Evolutionary conservation across 2,113 vertebrate genomes (phyloP), one percentile per base, ranked within the genome.

Genomic region (Ceyx margarethae): DNA sequence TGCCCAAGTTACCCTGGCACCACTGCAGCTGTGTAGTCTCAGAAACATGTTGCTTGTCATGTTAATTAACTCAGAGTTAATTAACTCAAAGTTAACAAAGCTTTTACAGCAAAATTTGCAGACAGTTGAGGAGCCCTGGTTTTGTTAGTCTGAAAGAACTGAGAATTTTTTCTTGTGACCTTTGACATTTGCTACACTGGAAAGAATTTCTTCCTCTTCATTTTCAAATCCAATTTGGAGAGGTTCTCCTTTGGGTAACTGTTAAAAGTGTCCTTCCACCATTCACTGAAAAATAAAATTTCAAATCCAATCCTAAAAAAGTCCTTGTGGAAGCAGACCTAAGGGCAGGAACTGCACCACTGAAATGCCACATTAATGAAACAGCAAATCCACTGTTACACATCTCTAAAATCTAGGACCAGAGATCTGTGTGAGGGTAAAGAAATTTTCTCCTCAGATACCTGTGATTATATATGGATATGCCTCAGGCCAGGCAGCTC

Each of bases 211-310:
- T 64, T 37, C n/a, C 23, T 61, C 42, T 87, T 72, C 28, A 57
- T 15, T 69, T 80, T 57, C 60, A 17, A 5, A 5, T 15, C 35
- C 26, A 45, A 29, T 61, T 88, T 67, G 60, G 54, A 82, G 58
- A 64, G 3, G 56, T 53, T 72, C 10, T 68, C n/a, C 22, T 85
- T 81, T 57, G 33, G 29, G 60, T 29, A 68, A 58, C 54, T 3
- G 1, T 51, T 11, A 67, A 31, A 77, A 78, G 21, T 8, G 9
- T 25, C 35, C 15, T 73, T 65, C 43, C 0, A 0, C 8, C 20
- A 20, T 64, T 21, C 25, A 46, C 6, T 40, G 33, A 87, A 48
- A 92, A 60, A 45, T 8, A 40, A 50, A 20, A 64, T 64, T 67
- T 61, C 35, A 82, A 61, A 85, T 58, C 5, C 17, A 15, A 15